Conservation (phyloP, 2,888 invertebrate species). For the Microplitis manilae region DNA sequence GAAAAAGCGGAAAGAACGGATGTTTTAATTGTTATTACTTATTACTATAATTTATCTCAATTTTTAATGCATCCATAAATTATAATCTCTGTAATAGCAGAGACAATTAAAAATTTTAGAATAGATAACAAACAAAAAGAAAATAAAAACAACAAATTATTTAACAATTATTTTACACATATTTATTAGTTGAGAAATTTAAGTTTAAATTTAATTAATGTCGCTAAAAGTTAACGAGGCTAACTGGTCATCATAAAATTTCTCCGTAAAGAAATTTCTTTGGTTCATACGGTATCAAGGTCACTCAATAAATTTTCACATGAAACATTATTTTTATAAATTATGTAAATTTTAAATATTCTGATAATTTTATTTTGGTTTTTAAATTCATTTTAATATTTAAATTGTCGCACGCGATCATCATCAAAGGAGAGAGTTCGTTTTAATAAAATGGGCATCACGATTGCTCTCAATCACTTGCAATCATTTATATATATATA, state of each 20-base stretch:
- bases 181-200: not conserved
- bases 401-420: not conserved
- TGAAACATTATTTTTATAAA: not conserved
- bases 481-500: not conserved
- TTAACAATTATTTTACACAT: not conserved
- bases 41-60: not conserved
- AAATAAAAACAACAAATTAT: not conserved
- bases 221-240: not conserved
- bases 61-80: not conserved
- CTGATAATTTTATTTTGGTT: not conserved
- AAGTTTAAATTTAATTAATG: not conserved
- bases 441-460: not conserved
- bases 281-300: constrained; percentile 20
- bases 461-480: not conserved
- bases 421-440: not conserved
- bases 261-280: constrained; percentile 36
- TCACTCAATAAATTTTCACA: not conserved
- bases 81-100: too few relatives aligned
- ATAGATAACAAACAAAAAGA: too few relatives aligned
- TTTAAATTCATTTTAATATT: not conserved
- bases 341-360: not conserved
- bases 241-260: not conserved
- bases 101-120: too few relatives aligned
- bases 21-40: constrained; percentile 5
- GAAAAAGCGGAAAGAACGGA: constrained; percentile 13